A percentile compares a stretch with the other conserved stretches of the same genome.
Conservation (phyloP, 2,113 vertebrate genomes). For the Xenopus laevis region DNA sequence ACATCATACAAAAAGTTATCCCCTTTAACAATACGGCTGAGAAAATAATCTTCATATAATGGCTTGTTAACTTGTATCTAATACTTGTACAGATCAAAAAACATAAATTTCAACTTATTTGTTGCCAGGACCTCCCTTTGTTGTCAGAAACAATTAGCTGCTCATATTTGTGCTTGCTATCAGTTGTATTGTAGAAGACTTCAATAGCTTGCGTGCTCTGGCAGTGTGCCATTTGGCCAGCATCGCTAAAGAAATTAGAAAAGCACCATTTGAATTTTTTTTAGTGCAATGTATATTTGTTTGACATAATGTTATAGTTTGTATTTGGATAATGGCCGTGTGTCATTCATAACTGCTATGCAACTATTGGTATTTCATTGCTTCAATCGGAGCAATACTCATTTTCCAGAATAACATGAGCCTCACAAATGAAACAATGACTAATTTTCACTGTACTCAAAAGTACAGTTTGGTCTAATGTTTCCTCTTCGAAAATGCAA, state of each 20-base stretch:
- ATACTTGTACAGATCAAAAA: too few relatives aligned
- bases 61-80: too few relatives aligned
- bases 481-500: constrained; percentile 30
- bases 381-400: constrained; percentile 1
- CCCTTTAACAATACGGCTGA: too few relatives aligned
- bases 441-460: constrained; percentile 33
- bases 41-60: too few relatives aligned
- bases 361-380: constrained; percentile 9
- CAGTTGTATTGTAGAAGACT: not conserved
- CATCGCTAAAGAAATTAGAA: not conserved
- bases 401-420: constrained; percentile 24
- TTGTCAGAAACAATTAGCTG: too few relatives aligned
- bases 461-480: constrained; percentile 27
- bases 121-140: too few relatives aligned
- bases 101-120: too few relatives aligned
- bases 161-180: too few relatives aligned
- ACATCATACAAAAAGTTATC: too few relatives aligned
- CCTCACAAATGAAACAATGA: constrained; percentile 27
- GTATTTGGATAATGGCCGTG: constrained; percentile 2
- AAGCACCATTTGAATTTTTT: not conserved
- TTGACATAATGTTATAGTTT: constrained; percentile 15
- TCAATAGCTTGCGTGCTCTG: not conserved
- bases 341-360: constrained; percentile 14
- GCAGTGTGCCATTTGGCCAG: not conserved
- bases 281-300: constrained; percentile 9